Percentiles rank a stretch among this genome's conserved stretches.
phyloP scores from a whole-genome alignment of 2,888 invertebrate species.

The Achlya flavicornis region DNA sequence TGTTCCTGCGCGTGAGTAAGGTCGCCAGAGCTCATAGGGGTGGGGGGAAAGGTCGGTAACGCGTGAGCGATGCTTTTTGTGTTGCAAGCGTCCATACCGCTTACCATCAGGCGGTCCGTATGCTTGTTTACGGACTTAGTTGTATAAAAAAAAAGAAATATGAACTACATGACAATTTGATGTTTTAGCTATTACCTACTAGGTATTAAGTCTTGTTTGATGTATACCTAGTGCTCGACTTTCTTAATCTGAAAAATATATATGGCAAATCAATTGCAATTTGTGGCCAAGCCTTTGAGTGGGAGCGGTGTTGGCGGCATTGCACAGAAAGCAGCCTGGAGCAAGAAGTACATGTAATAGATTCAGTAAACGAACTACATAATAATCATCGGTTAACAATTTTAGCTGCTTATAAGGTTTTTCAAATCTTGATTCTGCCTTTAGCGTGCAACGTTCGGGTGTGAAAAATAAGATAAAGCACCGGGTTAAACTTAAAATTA shows the following conservation, averaged over 20 bases:
- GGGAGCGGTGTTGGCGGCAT: conserved; percentile 11
- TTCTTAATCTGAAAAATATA: conserved; percentile 1
- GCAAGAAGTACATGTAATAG: neutral
- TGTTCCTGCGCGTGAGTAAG: no score
- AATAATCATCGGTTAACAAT: neutral
- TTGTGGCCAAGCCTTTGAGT: conserved; percentile 4
- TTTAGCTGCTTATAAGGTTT: no score
- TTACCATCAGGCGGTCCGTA: no score
- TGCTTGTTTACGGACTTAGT: no score
- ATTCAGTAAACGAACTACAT: neutral
- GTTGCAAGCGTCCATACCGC: no score
- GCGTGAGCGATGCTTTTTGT: no score
- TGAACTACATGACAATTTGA: neutral
- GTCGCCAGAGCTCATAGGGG: no score
- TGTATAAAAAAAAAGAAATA: no score
- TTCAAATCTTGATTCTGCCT: no score
- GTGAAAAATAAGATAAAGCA: no score
- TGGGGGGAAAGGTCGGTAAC: no score
- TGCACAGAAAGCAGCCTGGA: neutral
- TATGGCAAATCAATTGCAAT: neutral
- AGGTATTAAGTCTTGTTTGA: conserved; percentile 1
- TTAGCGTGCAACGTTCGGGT: neutral
- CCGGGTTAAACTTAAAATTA: no score
- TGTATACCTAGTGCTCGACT: conserved; percentile 4
- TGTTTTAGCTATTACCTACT: neutral